Conservation (phyloP, 2,797 vertebrate genomes). For the Gymnothorax javanicus region DNA sequence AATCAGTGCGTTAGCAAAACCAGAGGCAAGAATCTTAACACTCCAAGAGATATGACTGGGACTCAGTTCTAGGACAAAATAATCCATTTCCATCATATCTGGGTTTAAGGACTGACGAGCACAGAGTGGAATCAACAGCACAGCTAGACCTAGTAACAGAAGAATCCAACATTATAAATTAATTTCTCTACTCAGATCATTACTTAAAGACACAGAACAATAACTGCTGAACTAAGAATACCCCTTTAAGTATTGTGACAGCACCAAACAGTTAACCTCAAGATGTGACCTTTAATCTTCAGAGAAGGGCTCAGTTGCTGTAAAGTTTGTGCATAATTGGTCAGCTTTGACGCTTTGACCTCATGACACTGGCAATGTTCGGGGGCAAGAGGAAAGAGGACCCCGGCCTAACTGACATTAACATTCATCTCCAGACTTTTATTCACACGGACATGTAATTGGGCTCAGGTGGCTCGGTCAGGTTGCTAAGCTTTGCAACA, state of each 20-base stretch:
- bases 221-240: neutral
- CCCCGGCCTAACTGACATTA: neutral
- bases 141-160: neutral
- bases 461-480: neutral
- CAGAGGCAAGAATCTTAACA: no score
- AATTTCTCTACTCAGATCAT: neutral
- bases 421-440: neutral
- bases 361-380: neutral
- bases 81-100: no score
- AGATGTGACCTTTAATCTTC: neutral
- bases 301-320: neutral
- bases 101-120: neutral
- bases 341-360: neutral
- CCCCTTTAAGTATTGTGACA: neutral
- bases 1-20: no score
- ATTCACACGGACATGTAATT: neutral
- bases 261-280: neutral
- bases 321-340: neutral
- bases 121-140: neutral
- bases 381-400: neutral
- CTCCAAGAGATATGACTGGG: no score
- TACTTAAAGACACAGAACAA: neutral
- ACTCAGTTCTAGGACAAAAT: no score
- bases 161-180: neutral
- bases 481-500: neutral